Evolutionary conservation across 2,113 vertebrate genomes (phyloP), one percentile per base, ranked within the genome.

Genomic region (Myotis yumanensis): DNA sequence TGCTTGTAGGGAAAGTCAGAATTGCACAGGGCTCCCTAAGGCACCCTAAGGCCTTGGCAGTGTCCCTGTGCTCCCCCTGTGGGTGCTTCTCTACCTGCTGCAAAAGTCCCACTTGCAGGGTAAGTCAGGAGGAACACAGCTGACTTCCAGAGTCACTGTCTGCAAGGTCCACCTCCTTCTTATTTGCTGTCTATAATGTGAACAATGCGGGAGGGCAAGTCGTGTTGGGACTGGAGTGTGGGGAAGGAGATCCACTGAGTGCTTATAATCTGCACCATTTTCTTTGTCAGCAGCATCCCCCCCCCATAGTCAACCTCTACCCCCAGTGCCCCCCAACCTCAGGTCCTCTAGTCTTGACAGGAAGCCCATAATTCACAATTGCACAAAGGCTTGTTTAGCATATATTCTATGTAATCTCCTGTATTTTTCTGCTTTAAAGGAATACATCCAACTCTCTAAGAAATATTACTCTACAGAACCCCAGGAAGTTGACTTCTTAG

Each of bases 391-490:
- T 43, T 90, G 51, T 83, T 84, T 18, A 85, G n/a, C 51, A 48
- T 57, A 54, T 71, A 8, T 15, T 76, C 6, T 92, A 2, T 40
- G 3, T 97, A 90, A 96, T 14, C n/a, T 4, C 22, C 77, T 48
- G 30, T 46, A 57, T 68, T n/a, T 86, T 57, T 96, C 77, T 96
- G 5, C 35, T 90, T 96, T 93, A 40, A 93, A 98, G 98, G 95
- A 98, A 94, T 98, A 98, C 57, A 43, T 98, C 25, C 57, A 82
- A 1, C 97, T 97, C 76, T 96, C 93, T 73, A 91, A 97, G 86
- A 97, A 97, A 96, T 98, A 95, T 92, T 98, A 98, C 22, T 97
- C 66, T 72, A 86, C 97, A 80, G 95, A 97, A 32, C 90, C 98
- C 22, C 97, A 98, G 96, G 93, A 87, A 14, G 95, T 98, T 23